These are phyloP conservation scores for Nysson spinosus DNA, from an alignment of 2,888 invertebrate genomes.

Conservation along the genomic window DNA sequence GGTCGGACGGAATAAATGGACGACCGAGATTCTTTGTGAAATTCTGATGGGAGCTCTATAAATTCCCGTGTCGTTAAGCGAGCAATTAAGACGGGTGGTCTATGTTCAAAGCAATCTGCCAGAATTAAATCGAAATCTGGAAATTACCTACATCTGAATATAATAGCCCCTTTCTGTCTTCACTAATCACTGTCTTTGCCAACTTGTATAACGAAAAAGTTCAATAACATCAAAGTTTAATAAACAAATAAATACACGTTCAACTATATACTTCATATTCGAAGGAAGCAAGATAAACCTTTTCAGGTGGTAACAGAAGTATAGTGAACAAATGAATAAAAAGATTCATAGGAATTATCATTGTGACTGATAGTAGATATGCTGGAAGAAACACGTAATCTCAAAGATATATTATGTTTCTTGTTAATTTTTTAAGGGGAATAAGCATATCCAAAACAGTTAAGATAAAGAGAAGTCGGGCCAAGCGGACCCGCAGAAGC, in stretches of 20 bases:
- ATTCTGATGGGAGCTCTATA: conserved; percentile 20
- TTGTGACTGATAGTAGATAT: background rate
- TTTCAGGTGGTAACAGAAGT: no score
- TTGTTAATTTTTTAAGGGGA: background rate
- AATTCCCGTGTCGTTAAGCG: conserved; percentile 17
- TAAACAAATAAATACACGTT: no score
- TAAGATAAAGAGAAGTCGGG: conserved; percentile 44
- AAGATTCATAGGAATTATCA: no score
- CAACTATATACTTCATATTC: background rate
- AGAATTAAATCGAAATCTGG: background rate
- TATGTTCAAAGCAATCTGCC: background rate
- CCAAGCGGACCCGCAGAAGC: conserved; percentile 50
- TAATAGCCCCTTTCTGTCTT: background rate
- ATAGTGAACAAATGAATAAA: no score
- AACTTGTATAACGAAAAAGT: no score
- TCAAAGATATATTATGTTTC: background rate
- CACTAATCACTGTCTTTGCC: no score
- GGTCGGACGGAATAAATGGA: conserved; percentile 30
- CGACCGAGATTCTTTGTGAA: conserved; percentile 42
- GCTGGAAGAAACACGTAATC: background rate
- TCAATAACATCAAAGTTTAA: no score
- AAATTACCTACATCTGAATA: background rate
- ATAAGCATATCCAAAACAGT: conserved; percentile 30
- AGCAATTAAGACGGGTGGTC: conserved; percentile 30
- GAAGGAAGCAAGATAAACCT: background rate